phyloP scores from a whole-genome alignment of 2,113 vertebrate species.

The Podiceps cristatus region DNA sequence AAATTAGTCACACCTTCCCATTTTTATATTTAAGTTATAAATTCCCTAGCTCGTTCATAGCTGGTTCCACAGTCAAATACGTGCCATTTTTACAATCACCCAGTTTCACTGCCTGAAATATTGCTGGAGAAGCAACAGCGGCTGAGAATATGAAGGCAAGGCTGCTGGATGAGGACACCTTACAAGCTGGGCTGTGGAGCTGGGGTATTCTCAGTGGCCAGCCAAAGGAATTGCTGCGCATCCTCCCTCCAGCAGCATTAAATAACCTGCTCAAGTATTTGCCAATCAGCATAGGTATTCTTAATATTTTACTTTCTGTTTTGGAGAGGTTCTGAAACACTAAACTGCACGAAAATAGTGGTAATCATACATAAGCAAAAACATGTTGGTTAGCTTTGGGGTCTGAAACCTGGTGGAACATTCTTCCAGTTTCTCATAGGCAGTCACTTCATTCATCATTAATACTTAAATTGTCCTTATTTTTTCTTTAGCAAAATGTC shows the following conservation, averaged over 20 bases:
- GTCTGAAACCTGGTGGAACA: background rate
- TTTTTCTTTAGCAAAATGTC: background rate
- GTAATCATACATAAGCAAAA: background rate
- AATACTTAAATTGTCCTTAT: background rate
- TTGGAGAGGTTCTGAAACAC: background rate
- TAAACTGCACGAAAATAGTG: background rate
- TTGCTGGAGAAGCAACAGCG: background rate
- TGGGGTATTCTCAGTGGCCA: background rate
- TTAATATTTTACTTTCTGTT: background rate
- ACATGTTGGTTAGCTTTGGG: fast-evolving
- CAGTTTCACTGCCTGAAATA: background rate
- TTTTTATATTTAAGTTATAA: background rate
- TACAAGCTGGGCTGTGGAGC: background rate
- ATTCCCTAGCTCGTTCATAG: background rate
- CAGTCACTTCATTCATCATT: background rate
- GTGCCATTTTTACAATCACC: background rate
- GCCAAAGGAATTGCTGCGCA: background rate
- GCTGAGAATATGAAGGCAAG: background rate
- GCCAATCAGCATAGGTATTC: background rate
- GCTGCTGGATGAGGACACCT: background rate
- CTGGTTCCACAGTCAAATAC: background rate
- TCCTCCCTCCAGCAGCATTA: background rate
- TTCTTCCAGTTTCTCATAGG: background rate
- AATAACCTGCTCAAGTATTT: background rate
- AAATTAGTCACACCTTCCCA: background rate